Conservation (phyloP, 2,797 vertebrate species). For the Phrynocephalus forsythii region DNA sequence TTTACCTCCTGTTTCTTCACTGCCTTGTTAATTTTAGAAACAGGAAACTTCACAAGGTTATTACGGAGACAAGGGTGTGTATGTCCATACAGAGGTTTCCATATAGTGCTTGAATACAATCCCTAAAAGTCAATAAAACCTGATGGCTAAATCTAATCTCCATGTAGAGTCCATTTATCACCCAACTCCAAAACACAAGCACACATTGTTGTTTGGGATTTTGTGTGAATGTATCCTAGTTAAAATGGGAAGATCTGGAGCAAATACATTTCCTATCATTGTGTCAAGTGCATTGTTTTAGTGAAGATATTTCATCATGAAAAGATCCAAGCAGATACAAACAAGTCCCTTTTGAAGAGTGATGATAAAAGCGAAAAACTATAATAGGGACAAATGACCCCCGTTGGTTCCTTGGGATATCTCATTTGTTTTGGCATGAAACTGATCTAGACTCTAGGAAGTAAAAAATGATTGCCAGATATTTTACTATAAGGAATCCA, state of each 20-base stretch:
- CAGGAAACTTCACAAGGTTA: background rate
- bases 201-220: conserved; percentile 17
- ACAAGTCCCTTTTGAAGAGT: conserved; percentile 23
- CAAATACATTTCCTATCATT: conserved; percentile 31
- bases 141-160: background rate
- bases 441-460: conserved; percentile 30
- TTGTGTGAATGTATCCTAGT: background rate
- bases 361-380: conserved; percentile 40
- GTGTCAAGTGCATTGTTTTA: conserved; percentile 11
- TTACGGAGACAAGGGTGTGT: background rate
- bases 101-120: background rate
- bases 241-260: background rate
- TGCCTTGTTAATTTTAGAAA: conserved; percentile 9
- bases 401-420: conserved; percentile 12
- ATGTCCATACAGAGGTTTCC: background rate
- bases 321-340: conserved; percentile 39
- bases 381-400: conserved; percentile 37
- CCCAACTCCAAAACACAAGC: conserved; percentile 15
- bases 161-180: background rate
- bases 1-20: background rate
- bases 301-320: conserved; percentile 43
- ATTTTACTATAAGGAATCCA: background rate
- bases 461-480: background rate
- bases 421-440: conserved; percentile 29
- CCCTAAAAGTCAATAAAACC: background rate